These are phyloP conservation scores for Phocoena sinus DNA, from an alignment of 2,113 vertebrate species.

Conservation along the genomic window DNA sequence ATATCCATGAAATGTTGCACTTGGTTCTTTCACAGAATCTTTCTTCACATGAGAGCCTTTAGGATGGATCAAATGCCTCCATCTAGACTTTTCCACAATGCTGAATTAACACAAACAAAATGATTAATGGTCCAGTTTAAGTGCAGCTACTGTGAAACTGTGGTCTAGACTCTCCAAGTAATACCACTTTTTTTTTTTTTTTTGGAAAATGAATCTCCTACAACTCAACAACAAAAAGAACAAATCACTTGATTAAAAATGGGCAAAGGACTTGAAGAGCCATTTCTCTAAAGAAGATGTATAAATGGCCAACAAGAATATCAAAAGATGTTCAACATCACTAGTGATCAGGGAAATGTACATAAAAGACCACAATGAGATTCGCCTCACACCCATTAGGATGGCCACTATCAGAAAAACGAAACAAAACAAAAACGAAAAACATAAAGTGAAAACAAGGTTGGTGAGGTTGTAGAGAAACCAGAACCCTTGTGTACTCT, in stretches of 20 bases:
- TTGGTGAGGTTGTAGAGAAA: not conserved
- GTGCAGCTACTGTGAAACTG: not conserved
- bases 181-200: not conserved
- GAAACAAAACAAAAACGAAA: not conserved
- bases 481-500: not conserved
- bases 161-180: not conserved
- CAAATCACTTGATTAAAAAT: not conserved
- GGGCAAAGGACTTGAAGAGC: not conserved
- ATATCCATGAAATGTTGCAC: not conserved
- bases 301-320: not conserved
- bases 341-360: not conserved
- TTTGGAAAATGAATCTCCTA: not conserved
- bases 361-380: not conserved
- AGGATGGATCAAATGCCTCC: not conserved
- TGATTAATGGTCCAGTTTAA: conserved; percentile 43
- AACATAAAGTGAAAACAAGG: not conserved
- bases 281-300: not conserved
- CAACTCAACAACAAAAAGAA: not conserved
- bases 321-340: not conserved
- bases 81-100: not conserved
- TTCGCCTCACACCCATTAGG: not conserved
- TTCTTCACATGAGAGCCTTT: conserved; percentile 2
- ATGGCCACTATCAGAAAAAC: not conserved
- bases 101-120: conserved; percentile 32
- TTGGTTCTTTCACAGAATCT: not conserved